Evolutionary conservation across 2,888 invertebrate species (phyloP).

Genomic region (Drosophila pegasa): DNA sequence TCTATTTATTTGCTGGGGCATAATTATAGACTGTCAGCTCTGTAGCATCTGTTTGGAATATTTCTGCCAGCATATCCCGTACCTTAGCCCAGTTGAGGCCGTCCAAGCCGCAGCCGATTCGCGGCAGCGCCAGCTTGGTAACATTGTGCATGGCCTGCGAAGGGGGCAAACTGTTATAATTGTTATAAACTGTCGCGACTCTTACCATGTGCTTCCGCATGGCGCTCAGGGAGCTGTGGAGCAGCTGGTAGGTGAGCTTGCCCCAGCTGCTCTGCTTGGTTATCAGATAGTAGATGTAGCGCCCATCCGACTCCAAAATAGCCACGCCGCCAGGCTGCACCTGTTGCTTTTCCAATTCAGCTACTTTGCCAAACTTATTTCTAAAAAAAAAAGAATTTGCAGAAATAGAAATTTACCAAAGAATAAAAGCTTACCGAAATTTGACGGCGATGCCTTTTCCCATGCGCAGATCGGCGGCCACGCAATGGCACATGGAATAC

Average conservation of each 20-base stretch:
- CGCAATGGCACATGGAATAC: slow-evolving; percentile 86
- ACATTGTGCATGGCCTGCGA: slow-evolving; percentile 85
- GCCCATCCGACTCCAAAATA: slow-evolving; percentile 80
- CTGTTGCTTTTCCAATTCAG: slow-evolving; percentile 75
- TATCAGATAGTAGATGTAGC: slow-evolving; percentile 87
- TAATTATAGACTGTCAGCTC: slow-evolving; percentile 86
- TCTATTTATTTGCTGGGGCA: slow-evolving; percentile 51
- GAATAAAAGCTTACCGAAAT: slow-evolving; percentile 76
- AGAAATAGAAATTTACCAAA: background rate
- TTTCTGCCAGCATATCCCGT: slow-evolving; percentile 85
- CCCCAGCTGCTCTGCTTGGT: slow-evolving; percentile 86
- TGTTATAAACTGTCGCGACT: too few relatives aligned
- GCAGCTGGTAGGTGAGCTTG: slow-evolving; percentile 85
- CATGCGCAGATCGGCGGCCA: slow-evolving; percentile 86
- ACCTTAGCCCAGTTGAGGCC: slow-evolving; percentile 87
- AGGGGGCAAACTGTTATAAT: background rate
- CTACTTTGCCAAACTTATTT: slow-evolving; percentile 79
- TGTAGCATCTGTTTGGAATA: slow-evolving; percentile 85
- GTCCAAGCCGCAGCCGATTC: slow-evolving; percentile 89
- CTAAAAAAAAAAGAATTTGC: slow-evolving; percentile 39
- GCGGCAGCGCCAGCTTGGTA: slow-evolving; percentile 87
- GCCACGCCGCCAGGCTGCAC: slow-evolving; percentile 85
- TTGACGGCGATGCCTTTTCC: slow-evolving; percentile 86
- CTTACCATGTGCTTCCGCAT: slow-evolving; percentile 83
- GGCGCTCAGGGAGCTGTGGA: slow-evolving; percentile 84